These are phyloP conservation scores for Meandrusa payeni DNA, from an alignment of 2,888 invertebrate genomes.

Conservation along the genomic window DNA sequence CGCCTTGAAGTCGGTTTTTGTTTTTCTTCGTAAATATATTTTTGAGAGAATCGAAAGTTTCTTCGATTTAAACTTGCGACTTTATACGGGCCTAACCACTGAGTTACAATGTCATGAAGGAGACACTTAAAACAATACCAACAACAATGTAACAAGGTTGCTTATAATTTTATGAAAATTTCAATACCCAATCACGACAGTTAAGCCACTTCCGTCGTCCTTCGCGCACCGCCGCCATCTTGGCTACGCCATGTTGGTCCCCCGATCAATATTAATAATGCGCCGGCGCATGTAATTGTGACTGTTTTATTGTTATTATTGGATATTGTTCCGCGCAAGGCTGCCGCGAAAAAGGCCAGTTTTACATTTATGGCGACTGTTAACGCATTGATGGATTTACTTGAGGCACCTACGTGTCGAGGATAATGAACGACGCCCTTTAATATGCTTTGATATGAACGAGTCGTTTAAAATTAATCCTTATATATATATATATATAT, in stretches of 20 bases:
- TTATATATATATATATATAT: neutral
- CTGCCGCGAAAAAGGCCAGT: constrained; percentile 59
- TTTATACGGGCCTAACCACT: neutral
- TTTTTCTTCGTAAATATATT: too few species aligned
- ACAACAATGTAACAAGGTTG: neutral
- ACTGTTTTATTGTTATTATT: constrained; percentile 70
- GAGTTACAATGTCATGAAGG: too few species aligned
- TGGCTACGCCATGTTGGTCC: constrained; percentile 37
- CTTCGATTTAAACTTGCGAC: too few species aligned
- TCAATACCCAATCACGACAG: constrained; percentile 30
- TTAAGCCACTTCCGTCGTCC: constrained; percentile 41
- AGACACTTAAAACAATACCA: neutral
- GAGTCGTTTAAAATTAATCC: neutral
- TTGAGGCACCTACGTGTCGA: constrained; percentile 32
- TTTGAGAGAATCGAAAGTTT: too few species aligned
- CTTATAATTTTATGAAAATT: constrained; percentile 31
- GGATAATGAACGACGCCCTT: constrained; percentile 31
- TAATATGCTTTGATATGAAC: constrained; percentile 12
- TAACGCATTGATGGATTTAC: constrained; percentile 37
- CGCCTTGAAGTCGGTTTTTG: too few species aligned
- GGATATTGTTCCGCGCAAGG: constrained; percentile 72
- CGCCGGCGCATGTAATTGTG: constrained; percentile 46
- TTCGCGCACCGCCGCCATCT: constrained; percentile 35
- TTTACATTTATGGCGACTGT: constrained; percentile 45
- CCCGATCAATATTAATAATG: constrained; percentile 47